phyloP scores from a whole-genome alignment of 1,140 invertebrate genomes.

The Calephelis virginiensis region DNA sequence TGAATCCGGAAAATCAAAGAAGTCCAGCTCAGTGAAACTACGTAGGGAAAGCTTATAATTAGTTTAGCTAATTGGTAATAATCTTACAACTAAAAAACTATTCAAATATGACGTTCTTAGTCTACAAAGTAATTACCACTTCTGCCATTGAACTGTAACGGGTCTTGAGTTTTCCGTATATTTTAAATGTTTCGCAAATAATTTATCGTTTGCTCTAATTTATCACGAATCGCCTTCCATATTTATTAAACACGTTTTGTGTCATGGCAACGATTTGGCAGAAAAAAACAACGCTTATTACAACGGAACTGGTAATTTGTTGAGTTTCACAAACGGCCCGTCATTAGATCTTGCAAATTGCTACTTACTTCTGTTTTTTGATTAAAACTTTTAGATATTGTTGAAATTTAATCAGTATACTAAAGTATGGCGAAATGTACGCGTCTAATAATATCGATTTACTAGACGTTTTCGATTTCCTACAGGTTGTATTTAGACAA shows the following conservation, averaged over 20 bases:
- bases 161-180: constrained; percentile 1
- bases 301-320: constrained; percentile 9
- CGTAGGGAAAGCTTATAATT: too few species aligned
- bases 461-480: too few species aligned
- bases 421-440: too few species aligned
- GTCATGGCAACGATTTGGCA: constrained; percentile 7
- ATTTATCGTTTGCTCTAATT: constrained; percentile 14
- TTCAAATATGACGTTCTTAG: background rate
- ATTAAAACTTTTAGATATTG: background rate
- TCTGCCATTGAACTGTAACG: constrained; percentile 14
- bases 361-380: background rate
- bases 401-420: too few species aligned
- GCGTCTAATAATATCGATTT: too few species aligned
- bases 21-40: too few species aligned
- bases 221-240: constrained; percentile 4
- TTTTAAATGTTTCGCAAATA: constrained; percentile 15
- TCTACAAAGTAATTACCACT: constrained; percentile 11
- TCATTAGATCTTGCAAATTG: constrained; percentile 6
- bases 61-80: too few species aligned
- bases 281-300: constrained; percentile 4
- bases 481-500: too few species aligned
- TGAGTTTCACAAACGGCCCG: background rate
- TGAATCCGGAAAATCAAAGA: too few species aligned
- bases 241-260: constrained; percentile 13
- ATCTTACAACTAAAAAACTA: constrained; percentile 1